Conservation (phyloP, 2,797 vertebrate species). For the Setipinna tenuifilis region DNA sequence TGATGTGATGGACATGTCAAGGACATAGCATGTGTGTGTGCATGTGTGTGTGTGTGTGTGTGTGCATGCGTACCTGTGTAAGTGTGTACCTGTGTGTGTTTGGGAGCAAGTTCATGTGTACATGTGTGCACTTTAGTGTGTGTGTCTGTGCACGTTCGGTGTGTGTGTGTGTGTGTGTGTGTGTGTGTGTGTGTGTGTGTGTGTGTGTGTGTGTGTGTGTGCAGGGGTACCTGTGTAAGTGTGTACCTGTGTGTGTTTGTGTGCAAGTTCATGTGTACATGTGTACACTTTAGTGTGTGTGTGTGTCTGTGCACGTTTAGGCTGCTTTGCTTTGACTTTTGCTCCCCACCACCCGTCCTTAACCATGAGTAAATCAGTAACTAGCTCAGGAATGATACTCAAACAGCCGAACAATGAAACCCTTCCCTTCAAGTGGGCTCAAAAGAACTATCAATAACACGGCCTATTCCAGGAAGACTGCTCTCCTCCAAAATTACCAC, state of each 20-base stretch:
- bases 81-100: background rate
- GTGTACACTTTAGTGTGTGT: background rate
- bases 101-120: background rate
- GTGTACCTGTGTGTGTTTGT: background rate
- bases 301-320: background rate
- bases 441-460: slow-evolving; percentile 16
- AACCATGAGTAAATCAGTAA: slow-evolving; percentile 13
- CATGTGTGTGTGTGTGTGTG: background rate
- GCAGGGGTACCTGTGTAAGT: background rate
- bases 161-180: background rate
- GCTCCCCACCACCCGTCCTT: background rate
- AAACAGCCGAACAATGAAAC: slow-evolving; percentile 16
- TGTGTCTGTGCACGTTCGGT: no score
- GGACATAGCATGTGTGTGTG: no score
- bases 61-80: background rate
- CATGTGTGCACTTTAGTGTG: background rate
- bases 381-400: slow-evolving; percentile 20
- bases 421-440: slow-evolving; percentile 21
- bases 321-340: background rate
- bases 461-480: background rate
- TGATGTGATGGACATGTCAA: background rate
- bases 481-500: background rate
- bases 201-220: background rate
- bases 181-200: slow-evolving; percentile 1
- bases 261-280: background rate